phyloP scores from a whole-genome alignment of 2,888 invertebrate species.

The Drosophila conformis region DNA sequence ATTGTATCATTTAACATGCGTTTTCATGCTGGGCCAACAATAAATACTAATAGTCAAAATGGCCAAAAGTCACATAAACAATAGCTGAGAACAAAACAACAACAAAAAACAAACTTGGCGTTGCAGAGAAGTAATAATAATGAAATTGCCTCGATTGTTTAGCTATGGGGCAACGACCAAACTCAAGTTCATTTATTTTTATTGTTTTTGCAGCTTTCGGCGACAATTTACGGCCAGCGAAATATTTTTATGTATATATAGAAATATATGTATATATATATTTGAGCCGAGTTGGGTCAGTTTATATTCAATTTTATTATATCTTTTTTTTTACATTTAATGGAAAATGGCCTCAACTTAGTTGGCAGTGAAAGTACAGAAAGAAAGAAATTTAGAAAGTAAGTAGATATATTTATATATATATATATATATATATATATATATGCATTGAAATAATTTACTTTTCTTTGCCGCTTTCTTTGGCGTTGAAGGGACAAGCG shows the following conservation, averaged over 20 bases:
- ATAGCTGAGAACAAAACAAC: conserved; percentile 47
- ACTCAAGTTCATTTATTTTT: conserved; percentile 81
- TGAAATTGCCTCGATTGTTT: conserved; percentile 59
- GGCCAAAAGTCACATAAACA: conserved; percentile 63
- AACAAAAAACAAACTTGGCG: conserved; percentile 50
- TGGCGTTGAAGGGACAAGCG: conserved; percentile 24
- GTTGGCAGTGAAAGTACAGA: conserved; percentile 39
- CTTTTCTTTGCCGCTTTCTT: conserved; percentile 48
- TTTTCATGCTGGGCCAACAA: conserved; percentile 29
- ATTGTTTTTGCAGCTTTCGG: conserved; percentile 78
- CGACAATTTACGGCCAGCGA: conserved; percentile 69
- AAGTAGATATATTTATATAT: neutral
- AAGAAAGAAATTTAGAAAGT: conserved; percentile 6
- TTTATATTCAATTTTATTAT: conserved; percentile 56
- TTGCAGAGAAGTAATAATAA: conserved; percentile 66
- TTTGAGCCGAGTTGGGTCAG: conserved; percentile 35
- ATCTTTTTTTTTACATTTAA: conserved; percentile 45
- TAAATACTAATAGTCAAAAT: conserved; percentile 73
- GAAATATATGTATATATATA: conserved; percentile 13
- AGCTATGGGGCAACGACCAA: conserved; percentile 36
- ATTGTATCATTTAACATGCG: conserved; percentile 43
- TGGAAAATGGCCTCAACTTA: conserved; percentile 38
- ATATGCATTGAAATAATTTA: conserved; percentile 66
- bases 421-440: neutral
- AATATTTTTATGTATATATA: conserved; percentile 30